Conservation (phyloP, 2,888 invertebrate species). For the Scaeva pyrastri region DNA sequence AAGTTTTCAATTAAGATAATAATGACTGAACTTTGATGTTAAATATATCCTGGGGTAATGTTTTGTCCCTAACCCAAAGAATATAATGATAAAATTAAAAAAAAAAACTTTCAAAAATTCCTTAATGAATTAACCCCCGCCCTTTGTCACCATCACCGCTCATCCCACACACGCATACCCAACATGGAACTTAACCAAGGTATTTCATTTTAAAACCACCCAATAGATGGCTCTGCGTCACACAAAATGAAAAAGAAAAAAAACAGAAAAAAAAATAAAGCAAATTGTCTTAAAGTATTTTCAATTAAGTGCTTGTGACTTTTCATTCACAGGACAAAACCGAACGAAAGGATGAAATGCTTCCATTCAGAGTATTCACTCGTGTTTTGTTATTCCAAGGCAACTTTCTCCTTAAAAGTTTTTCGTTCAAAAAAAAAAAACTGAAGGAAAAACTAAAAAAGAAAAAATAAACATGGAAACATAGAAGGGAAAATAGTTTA, state of each 20-base stretch:
- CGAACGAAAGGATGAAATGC: conserved; percentile 66
- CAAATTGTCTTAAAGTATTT: conserved; percentile 70
- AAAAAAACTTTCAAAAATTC: conserved; percentile 32
- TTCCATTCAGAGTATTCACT: conserved; percentile 39
- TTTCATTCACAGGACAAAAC: conserved; percentile 52
- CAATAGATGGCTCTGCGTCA: not conserved
- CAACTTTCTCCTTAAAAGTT: conserved; percentile 42
- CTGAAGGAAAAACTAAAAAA: too few relatives aligned
- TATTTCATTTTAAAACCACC: conserved; percentile 33
- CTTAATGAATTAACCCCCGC: conserved; percentile 50
- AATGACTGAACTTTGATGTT: conserved; percentile 73
- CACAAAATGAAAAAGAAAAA: conserved; percentile 1
- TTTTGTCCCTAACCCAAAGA: conserved; percentile 29
- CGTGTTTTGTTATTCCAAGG: conserved; percentile 61
- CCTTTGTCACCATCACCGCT: not conserved
- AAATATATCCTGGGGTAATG: conserved; percentile 56
- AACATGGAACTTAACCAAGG: not conserved
- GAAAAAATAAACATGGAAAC: conserved; percentile 23
- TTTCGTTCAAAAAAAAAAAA: conserved; percentile 1
- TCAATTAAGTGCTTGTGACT: conserved; percentile 72
- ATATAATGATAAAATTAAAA: conserved; percentile 54
- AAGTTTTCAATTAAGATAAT: conserved; percentile 64
- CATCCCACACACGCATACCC: not conserved
- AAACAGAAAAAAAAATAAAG: conserved; percentile 33
- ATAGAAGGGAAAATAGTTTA: conserved; percentile 65